Conservation (phyloP, 2,888 invertebrate species). For the Agriopis leucophaearia region DNA sequence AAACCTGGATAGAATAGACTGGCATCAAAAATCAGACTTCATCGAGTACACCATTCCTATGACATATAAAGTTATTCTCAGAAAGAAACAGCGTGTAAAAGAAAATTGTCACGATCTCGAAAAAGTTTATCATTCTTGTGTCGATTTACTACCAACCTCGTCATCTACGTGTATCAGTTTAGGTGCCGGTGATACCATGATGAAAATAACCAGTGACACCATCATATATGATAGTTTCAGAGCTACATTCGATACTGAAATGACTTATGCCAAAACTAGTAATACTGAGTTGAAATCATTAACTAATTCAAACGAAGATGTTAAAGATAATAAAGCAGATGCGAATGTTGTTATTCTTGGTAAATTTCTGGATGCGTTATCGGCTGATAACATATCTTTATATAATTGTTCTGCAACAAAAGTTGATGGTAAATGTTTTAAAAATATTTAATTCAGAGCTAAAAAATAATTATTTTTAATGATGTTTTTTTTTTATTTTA, state of each 20-base stretch:
- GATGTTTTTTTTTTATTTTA: background rate
- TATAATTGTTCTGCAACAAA: background rate
- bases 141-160: constrained; percentile 62
- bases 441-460: background rate
- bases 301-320: constrained; percentile 6
- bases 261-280: constrained; percentile 7
- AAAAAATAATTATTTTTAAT: background rate
- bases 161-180: constrained; percentile 52
- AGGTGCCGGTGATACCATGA: constrained; percentile 56
- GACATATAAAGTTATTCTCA: constrained; percentile 72
- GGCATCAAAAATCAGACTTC: constrained; percentile 59
- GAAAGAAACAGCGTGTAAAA: constrained; percentile 50
- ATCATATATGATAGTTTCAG: constrained; percentile 52
- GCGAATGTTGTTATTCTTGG: background rate
- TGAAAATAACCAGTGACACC: constrained; percentile 68
- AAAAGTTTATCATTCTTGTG: constrained; percentile 76
- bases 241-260: constrained; percentile 35
- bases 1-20: constrained; percentile 71
- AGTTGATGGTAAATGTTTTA: constrained; percentile 19
- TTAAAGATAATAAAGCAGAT: constrained; percentile 1
- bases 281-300: constrained; percentile 2
- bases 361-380: constrained; percentile 1
- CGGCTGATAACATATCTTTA: background rate
- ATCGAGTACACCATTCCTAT: constrained; percentile 75
- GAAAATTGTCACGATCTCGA: constrained; percentile 36